Evolutionary conservation across 1,140 invertebrate genomes (phyloP).

Genomic region (Aphelenchoides fujianensis): DNA sequence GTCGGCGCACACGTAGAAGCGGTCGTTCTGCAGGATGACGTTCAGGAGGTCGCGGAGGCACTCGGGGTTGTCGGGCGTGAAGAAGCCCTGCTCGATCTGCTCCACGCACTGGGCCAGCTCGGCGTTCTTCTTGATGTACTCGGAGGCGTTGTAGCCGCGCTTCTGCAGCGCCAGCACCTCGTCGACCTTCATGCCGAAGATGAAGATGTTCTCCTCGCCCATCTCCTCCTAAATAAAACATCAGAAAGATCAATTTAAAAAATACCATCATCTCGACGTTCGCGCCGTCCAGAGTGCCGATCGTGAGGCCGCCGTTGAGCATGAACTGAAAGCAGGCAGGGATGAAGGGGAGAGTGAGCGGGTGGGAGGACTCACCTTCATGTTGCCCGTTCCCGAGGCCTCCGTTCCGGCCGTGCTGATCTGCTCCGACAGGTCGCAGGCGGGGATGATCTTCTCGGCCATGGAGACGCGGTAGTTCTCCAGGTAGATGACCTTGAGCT

Average conservation of each 20-base stretch:
- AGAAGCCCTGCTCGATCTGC: slow-evolving; percentile 92
- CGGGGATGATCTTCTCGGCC: slow-evolving; percentile 97
- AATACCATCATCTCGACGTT: slow-evolving; percentile 99
- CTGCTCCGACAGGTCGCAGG: slow-evolving; percentile 94
- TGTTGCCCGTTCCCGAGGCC: slow-evolving; percentile 89
- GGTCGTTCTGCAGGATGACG: slow-evolving; percentile 85
- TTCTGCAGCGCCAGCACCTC: slow-evolving; percentile 79
- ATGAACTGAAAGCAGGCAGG: slow-evolving; percentile 47
- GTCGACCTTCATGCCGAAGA: slow-evolving; percentile 75
- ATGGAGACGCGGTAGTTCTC: slow-evolving; percentile 97
- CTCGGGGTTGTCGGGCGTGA: slow-evolving; percentile 84
- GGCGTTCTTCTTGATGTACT: slow-evolving; percentile 84
- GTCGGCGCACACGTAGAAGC: slow-evolving; percentile 88
- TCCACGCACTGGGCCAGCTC: slow-evolving; percentile 89
- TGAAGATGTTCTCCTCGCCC: slow-evolving; percentile 78
- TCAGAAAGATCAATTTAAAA: no score
- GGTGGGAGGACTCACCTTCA: slow-evolving; percentile 70
- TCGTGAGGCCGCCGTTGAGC: slow-evolving; percentile 94
- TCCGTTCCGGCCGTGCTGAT: slow-evolving; percentile 97
- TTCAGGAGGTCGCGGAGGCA: slow-evolving; percentile 85
- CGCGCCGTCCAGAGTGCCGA: slow-evolving; percentile 96
- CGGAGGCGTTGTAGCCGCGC: slow-evolving; percentile 83
- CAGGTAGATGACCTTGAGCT: slow-evolving; percentile 85
- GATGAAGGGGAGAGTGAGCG: slow-evolving; percentile 31
- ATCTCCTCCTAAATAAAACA: no score